Evolutionary conservation across 2,113 vertebrate genomes (phyloP), one percentile per base, ranked within the genome.

Genomic region (Phoxinus phoxinus): DNA sequence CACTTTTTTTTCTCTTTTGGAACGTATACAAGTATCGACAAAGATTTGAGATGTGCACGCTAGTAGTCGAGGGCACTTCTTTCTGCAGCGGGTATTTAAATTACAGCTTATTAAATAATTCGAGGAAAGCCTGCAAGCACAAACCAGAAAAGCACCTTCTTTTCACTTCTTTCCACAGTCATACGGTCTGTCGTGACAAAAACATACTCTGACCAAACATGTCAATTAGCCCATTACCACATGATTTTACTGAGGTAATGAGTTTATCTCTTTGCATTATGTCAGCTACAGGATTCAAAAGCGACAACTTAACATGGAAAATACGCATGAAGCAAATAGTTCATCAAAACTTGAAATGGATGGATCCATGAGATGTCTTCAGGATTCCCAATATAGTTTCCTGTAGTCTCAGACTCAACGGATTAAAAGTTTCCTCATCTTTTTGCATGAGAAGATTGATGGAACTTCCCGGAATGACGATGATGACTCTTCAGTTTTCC

Each of bases 151-250:
- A 86, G 79, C 85, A 88, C 71, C 48, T 86, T 71, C 81, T 73
- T 61, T 83, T 75, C 13, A 61, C 35, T n/a, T 56, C 6, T 82
- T 78, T 79, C 85, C 85, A 88, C 87, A 88, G 87, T 86, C 77
- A 71, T 59, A 72, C 3, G 82, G 87, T 86, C 85, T 77, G 46
- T 72, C 51, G 6, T 48, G 67, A 76, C 67, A 67, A 84, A 30
- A 81, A 35, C 48, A 76, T 44, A 81, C 27, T 51, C 15, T 80
- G 69, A 69, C 44, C 59, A 19, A 37, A 44, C 53, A 41, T 63
- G 77, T 63, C 30, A 58, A n/a, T 10, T 61, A 81, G 23, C 78
- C 78, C 58, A 46, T 81, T 63, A 63, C 37, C 77, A 80, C 37
- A 30, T 46, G 17, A n/a, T 46, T 82, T 81, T 11, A 67, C 25